Evolutionary conservation across 2,888 invertebrate genomes (phyloP).

Genomic region (Prionchulus punctatus): DNA sequence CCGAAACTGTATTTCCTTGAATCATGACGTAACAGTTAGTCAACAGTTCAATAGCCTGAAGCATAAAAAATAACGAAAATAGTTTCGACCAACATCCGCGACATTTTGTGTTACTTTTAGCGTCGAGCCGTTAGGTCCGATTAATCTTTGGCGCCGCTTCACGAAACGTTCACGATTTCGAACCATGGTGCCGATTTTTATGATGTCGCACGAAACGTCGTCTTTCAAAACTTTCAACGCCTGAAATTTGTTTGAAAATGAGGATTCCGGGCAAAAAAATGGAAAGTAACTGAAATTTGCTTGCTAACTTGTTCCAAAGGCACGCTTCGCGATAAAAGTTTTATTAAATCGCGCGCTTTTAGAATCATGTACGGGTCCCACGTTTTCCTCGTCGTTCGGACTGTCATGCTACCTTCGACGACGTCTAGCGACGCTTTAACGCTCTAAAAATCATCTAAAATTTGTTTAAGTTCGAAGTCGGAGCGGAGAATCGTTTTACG

Average conservation of each 20-base stretch:
- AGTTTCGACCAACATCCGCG: background rate
- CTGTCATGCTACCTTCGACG: constrained; percentile 81
- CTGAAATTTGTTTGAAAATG: constrained; percentile 36
- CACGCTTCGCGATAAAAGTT: constrained; percentile 80
- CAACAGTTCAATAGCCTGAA: constrained; percentile 64
- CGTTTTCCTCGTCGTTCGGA: constrained; percentile 77
- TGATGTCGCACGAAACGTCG: constrained; percentile 79
- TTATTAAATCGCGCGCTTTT: constrained; percentile 87
- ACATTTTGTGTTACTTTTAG: constrained; percentile 48
- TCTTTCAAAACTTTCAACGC: constrained; percentile 49
- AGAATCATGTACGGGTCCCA: constrained; percentile 96
- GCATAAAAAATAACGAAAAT: constrained; percentile 4
- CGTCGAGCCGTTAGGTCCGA: constrained; percentile 95
- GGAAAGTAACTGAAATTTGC: background rate
- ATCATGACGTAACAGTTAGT: constrained; percentile 91
- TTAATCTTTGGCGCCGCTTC: constrained; percentile 76
- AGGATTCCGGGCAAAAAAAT: background rate
- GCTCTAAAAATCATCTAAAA: constrained; percentile 32
- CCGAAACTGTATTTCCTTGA: constrained; percentile 90
- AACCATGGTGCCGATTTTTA: constrained; percentile 80
- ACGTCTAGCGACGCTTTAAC: constrained; percentile 74
- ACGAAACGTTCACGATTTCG: constrained; percentile 75
- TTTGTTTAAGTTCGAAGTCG: background rate
- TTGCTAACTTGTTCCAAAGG: constrained; percentile 73
- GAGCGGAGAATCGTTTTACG: constrained; percentile 27